Conservation (phyloP, 2,113 vertebrate species). For the Malaclemys terrapin region DNA sequence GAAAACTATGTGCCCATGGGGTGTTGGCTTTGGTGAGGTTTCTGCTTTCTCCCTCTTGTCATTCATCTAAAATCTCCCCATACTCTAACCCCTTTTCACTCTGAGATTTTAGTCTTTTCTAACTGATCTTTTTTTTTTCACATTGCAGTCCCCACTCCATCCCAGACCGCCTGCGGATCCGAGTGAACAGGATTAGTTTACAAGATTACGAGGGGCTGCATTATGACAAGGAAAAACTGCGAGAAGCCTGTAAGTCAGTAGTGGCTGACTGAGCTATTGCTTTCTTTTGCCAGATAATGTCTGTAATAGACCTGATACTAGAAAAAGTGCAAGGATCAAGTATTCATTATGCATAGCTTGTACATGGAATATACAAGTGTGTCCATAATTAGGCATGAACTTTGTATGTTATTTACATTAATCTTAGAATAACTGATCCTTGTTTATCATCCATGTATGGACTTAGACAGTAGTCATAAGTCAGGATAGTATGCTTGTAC, state of each 20-base stretch:
- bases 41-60: neutral
- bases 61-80: neutral
- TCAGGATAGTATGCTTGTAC: neutral
- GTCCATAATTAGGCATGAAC: neutral
- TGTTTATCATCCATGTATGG: neutral
- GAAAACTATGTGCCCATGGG: neutral
- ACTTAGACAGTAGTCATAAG: neutral
- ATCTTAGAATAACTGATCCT: neutral
- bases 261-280: neutral
- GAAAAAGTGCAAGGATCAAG: neutral
- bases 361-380: neutral
- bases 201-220: conserved; percentile 95
- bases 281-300: neutral
- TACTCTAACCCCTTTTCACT: neutral
- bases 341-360: neutral
- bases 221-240: conserved; percentile 95
- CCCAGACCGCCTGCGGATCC: conserved; percentile 93
- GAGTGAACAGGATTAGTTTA: conserved; percentile 94
- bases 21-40: neutral
- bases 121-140: conserved; percentile 61
- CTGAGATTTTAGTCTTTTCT: neutral
- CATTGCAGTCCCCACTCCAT: conserved; percentile 91
- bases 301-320: neutral
- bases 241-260: conserved; percentile 93
- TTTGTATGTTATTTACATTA: neutral